Percentiles rank a stretch among this genome's conserved stretches.
These are phyloP conservation scores for Sanderia malayensis DNA, from an alignment of 30 jellyfish, hydroid and myxozoan species.

Conservation along the genomic window DNA sequence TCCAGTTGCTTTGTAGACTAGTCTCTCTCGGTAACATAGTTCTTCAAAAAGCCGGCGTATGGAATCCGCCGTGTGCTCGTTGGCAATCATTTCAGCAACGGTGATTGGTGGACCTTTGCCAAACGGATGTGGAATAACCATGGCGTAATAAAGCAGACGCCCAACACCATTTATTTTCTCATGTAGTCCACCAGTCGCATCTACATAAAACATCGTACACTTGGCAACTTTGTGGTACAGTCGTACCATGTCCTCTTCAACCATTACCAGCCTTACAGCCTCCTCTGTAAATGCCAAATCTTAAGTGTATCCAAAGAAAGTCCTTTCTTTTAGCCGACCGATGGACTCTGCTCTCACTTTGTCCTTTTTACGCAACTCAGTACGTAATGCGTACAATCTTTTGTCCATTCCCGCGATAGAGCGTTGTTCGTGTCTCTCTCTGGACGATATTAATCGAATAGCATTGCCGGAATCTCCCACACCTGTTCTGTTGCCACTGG, in stretches of 20 bases:
- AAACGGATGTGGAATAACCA: constrained; percentile 33
- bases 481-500: constrained; percentile 38
- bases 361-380: neutral
- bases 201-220: constrained; percentile 3
- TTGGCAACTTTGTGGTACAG: constrained; percentile 2
- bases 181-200: constrained; percentile 25
- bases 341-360: neutral
- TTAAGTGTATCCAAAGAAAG: constrained; percentile 12
- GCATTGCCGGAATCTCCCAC: constrained; percentile 35
- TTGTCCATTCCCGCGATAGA: constrained; percentile 1
- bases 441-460: neutral
- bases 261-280: neutral
- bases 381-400: neutral
- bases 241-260: constrained; percentile 18
- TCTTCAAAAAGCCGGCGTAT: constrained; percentile 9
- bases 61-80: constrained; percentile 11
- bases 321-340: neutral
- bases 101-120: constrained; percentile 14
- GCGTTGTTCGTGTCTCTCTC: constrained; percentile 1
- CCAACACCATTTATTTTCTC: neutral
- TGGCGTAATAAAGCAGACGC: constrained; percentile 11
- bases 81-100: constrained; percentile 21
- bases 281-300: neutral
- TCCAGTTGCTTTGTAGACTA: neutral
- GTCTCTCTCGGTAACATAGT: constrained; percentile 1